These are phyloP conservation scores for Calliopsis andreniformis DNA, from an alignment of 1,140 invertebrate genomes.

Conservation along the genomic window DNA sequence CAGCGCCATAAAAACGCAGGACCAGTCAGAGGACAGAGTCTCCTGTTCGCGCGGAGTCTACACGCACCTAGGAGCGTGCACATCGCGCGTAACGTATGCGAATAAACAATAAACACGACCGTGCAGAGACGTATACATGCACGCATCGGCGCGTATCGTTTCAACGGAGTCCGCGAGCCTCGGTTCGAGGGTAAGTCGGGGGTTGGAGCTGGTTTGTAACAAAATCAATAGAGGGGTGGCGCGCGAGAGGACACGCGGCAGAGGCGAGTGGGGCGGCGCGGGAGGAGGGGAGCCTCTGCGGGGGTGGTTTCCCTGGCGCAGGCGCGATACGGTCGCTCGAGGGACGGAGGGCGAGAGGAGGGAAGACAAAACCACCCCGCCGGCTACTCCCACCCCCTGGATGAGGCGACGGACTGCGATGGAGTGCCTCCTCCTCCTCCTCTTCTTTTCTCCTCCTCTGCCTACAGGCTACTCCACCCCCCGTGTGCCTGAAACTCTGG, in stretches of 20 bases:
- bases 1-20: background rate
- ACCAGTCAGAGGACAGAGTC: background rate
- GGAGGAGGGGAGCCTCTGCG: constrained; percentile 39
- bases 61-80: constrained; percentile 14
- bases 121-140: constrained; percentile 52
- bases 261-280: constrained; percentile 34
- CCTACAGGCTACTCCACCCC: constrained; percentile 44
- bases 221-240: constrained; percentile 82
- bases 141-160: constrained; percentile 77
- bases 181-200: constrained; percentile 59
- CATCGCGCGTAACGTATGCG: constrained; percentile 19
- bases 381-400: constrained; percentile 66
- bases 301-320: constrained; percentile 55
- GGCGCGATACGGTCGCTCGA: constrained; percentile 59
- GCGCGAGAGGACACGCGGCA: constrained; percentile 75
- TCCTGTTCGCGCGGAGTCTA: no score
- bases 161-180: constrained; percentile 60
- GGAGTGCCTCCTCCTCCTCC: constrained; percentile 73
- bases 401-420: constrained; percentile 80
- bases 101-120: constrained; percentile 59
- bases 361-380: constrained; percentile 71
- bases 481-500: constrained; percentile 48
- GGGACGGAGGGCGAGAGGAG: constrained; percentile 58
- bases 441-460: constrained; percentile 45
- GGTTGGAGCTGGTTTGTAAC: constrained; percentile 76